Conservation (phyloP, 2,797 vertebrate genomes). For the Hyperoplus lanceolatus region DNA sequence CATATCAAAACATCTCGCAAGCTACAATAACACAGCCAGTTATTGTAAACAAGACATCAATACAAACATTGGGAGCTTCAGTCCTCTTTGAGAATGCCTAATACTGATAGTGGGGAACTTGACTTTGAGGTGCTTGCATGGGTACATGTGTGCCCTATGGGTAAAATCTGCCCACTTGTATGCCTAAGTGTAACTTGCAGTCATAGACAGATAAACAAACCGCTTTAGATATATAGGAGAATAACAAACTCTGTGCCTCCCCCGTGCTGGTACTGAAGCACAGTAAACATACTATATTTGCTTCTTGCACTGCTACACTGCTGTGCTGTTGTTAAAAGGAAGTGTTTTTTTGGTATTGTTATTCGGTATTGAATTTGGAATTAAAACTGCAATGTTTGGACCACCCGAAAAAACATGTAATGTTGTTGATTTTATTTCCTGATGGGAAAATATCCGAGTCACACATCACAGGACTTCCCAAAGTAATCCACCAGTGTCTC, state of each 20-base stretch:
- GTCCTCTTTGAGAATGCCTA: background rate
- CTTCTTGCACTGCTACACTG: slow-evolving; percentile 18
- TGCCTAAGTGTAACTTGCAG: background rate
- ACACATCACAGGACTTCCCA: background rate
- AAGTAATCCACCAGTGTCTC: background rate
- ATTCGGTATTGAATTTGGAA: slow-evolving; percentile 36
- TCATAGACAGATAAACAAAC: slow-evolving; percentile 16
- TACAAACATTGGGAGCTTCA: background rate
- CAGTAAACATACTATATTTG: slow-evolving; percentile 34
- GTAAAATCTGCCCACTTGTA: background rate
- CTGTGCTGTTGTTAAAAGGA: slow-evolving; percentile 9
- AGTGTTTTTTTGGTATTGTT: background rate
- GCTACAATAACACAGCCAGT: background rate
- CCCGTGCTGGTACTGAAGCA: slow-evolving; percentile 10
- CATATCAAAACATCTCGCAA: background rate
- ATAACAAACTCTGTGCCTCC: slow-evolving; percentile 20
- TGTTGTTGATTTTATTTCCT: slow-evolving; percentile 7
- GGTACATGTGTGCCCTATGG: background rate
- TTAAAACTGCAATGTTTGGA: slow-evolving; percentile 14
- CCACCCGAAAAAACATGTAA: background rate
- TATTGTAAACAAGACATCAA: background rate
- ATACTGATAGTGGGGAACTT: background rate
- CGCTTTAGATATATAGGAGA: slow-evolving; percentile 12
- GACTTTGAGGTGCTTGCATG: slow-evolving; percentile 1
- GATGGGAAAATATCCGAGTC: slow-evolving; percentile 13